phyloP scores from a whole-genome alignment of 2,113 vertebrate species.

The Chlorodrepanis virens region DNA sequence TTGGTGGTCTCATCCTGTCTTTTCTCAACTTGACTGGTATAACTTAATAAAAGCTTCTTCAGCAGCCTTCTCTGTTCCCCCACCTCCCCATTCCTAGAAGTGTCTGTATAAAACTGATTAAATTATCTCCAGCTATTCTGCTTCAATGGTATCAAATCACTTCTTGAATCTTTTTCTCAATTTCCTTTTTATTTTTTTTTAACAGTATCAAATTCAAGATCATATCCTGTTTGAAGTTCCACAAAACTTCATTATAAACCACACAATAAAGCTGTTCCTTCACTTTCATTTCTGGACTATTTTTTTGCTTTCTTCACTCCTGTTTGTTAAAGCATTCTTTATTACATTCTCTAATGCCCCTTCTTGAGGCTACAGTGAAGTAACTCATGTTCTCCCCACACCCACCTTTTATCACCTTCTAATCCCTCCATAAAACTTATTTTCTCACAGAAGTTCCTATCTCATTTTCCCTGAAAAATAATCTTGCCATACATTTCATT shows the following conservation, averaged over 20 bases:
- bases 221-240: conserved; percentile 14
- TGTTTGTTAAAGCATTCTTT: background rate
- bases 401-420: background rate
- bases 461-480: conserved; percentile 13
- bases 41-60: conserved; percentile 8
- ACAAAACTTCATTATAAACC: conserved; percentile 37
- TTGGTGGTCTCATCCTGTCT: background rate
- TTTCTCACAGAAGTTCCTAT: background rate
- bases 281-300: background rate
- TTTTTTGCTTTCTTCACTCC: background rate
- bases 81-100: background rate
- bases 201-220: conserved; percentile 7
- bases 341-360: background rate
- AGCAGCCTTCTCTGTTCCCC: background rate
- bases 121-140: conserved; percentile 9
- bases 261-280: conserved; percentile 14
- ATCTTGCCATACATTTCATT: background rate
- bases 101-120: background rate
- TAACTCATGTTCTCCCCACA: background rate
- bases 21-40: background rate
- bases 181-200: conserved; percentile 11
- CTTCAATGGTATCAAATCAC: background rate
- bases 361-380: conserved; percentile 4
- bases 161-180: background rate
- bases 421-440: background rate